Base-by-base conservation (phyloP, 2,888 invertebrate genomes). In the Eupithecia centaureata region DNA sequence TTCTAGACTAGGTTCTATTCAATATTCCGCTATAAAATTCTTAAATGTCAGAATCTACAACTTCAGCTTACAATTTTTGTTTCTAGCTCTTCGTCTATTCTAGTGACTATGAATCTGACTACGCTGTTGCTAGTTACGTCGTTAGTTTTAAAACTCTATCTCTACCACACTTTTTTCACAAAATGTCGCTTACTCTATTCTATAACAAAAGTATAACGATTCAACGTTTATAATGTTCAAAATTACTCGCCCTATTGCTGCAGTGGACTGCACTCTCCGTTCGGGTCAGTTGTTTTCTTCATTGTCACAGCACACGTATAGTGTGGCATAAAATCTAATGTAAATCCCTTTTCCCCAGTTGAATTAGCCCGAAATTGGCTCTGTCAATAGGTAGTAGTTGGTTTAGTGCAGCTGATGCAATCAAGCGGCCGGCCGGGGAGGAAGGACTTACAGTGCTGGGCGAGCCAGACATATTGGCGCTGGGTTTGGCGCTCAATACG, bases 231-330 rank as follows among this genome's bases (percentile, higher is more conserved):
- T 83, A 87, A 89, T 86, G 86, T 88, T 90, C 84, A 89, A 91
- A 89, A 78, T 93, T 93, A 93, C 93, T 93, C 92, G 93, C 93
- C 92, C 92, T 92, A 91, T 70, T 82, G 78, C 74, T 85, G 91
- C 78, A 82, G 88, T 78, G 83, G 91, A 81, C 85, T 86, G 84
- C 87, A 81, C 87, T 87, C 84, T 86, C 82, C 85, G 83, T 87
- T 84, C 83, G 86, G 77, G 81, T 86, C 86, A 84, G 88, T 85
- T 83, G 86, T 84, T 81, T 82, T 81, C 87, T 87, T 86, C 89
- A 83, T 84, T 82, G 84, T 82, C 90, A 90, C 80, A 83, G 83
- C 78, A 38, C 63, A 65, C 80, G 82, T 78, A 75, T 64, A 64
- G 70, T 70, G 70, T 63, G 70, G 66, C 65, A 70, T 70, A 70